Evolutionary conservation across 2,888 invertebrate genomes (phyloP), one percentile per base, ranked within the genome.

Genomic region (Isotomurus palustris): DNA sequence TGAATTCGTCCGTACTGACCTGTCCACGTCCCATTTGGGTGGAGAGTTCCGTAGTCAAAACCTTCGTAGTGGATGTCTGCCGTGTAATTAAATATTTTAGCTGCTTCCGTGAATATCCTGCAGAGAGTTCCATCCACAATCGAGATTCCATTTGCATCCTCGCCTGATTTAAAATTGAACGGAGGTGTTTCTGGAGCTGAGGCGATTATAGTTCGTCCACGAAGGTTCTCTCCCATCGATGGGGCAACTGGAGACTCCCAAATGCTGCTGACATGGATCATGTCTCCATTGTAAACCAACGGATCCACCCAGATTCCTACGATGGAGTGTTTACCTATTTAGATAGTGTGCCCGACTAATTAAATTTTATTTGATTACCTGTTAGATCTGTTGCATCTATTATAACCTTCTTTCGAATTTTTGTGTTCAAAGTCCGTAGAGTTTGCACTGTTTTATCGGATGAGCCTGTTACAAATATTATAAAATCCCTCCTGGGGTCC

Each of bases 1-100:
- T 56, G 50, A 19, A 58, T 32, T 10, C 36, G 45, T 3, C 52
- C 43, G 14, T 59, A 54, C 47, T 53, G 57, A 3, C 62, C 62
- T 2, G 45, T 51, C 62, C 62, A 62, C 0, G 56, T 59, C 2
- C 59, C 59, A 44, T 62, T 62, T 3, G 41, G 52, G 17, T 56
- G 52, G 12, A 21, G 36, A 1, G 24, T 50, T 17, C 59, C 62
- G 17, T 59, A 59, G 19, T 59, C 56, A 24, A 49, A 12, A 2
- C 53, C 58, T 0, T 53, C 53, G 36, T 59, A 53, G 2, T 40
- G 41, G 0, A 47, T 36, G 6, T 47, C 25, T 22, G 44, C 59
- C 0, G 59, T 59, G 28, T 51, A 62, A 32, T 62, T 62, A 27
- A 59, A 62, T 12, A 28, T 14, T 10, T 19, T 50, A 36, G 38